These are phyloP conservation scores for Coluber constrictor DNA, from an alignment of 2,797 vertebrate genomes.

Conservation along the genomic window DNA sequence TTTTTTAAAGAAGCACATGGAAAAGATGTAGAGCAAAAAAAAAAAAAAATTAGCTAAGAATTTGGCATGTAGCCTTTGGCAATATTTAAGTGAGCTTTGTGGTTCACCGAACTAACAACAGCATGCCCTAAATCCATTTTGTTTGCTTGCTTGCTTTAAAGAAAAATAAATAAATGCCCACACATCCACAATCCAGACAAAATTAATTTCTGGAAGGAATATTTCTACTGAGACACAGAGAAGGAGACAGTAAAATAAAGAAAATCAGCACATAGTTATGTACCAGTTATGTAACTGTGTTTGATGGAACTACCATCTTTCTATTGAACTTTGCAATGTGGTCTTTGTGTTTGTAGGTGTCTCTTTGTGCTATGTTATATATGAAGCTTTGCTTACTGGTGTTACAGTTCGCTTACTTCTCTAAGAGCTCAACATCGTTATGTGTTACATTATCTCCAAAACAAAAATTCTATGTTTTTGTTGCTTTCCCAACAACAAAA, in stretches of 20 bases:
- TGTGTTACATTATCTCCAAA: background rate
- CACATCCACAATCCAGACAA: background rate
- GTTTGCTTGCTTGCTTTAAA: background rate
- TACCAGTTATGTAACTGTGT: background rate
- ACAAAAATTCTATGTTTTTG: background rate
- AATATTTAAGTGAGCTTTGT: background rate
- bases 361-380: background rate
- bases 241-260: background rate
- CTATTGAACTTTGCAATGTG: background rate
- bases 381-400: background rate
- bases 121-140: background rate
- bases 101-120: conserved; percentile 18
- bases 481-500: no score
- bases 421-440: background rate
- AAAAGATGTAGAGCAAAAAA: background rate
- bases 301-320: background rate
- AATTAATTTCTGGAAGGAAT: background rate
- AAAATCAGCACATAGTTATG: background rate
- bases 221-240: background rate
- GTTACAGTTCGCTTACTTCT: background rate
- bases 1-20: background rate
- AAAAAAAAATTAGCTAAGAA: background rate
- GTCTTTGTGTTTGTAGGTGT: background rate
- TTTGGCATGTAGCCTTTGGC: background rate
- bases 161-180: background rate